Base-by-base conservation (phyloP, 1,140 invertebrate genomes). In the Aphis craccivora region DNA sequence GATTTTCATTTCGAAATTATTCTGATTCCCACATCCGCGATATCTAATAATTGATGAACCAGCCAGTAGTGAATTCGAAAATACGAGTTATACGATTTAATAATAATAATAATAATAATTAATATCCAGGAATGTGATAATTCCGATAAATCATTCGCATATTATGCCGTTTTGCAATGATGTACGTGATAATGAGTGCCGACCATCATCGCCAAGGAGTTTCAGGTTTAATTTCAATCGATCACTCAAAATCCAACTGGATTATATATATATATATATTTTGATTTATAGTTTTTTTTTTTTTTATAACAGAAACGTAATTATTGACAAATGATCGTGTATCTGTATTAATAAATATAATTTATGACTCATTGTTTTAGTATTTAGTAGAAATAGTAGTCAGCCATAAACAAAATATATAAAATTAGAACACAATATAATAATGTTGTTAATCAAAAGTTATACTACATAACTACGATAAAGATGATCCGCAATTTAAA, bases 121-220 rank as follows among this genome's bases (percentile, higher is more conserved):
- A 86, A 86, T 45, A 86, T 43, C 37, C 4, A 6, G 14, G 84
- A 86, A 86, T 86, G 84, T 18, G 84, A 86, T 43, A 45, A 86
- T 86, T 18, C 40, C 84, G 5, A 86, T 86, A 86, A 86, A 86
- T 86, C 84, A 86, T 86, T 30, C 84, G 84, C 40, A 45, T 45
- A 86, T 86, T 86, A 86, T 86, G 43, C 9, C 84, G 40, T 86
- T 86, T 86, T 43, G 40, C 9, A 86, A 86, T 86, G 7, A 86
- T 43, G 23, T 86, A 84, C 83, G 37, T 84, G 76, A 86, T 45
- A 86, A 86, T 86, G 43, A 45, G 25, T 86, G 1, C 25, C 25
- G 4, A 45, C 43, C 22, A 76, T 45, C 84, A 25, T 86, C 84
- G 40, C 3, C 84, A 45, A 86, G 43, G 84, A 86, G 84, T 86